Base-by-base conservation (phyloP, 2,797 vertebrate species). In the Pseudomugil tenellus region DNA sequence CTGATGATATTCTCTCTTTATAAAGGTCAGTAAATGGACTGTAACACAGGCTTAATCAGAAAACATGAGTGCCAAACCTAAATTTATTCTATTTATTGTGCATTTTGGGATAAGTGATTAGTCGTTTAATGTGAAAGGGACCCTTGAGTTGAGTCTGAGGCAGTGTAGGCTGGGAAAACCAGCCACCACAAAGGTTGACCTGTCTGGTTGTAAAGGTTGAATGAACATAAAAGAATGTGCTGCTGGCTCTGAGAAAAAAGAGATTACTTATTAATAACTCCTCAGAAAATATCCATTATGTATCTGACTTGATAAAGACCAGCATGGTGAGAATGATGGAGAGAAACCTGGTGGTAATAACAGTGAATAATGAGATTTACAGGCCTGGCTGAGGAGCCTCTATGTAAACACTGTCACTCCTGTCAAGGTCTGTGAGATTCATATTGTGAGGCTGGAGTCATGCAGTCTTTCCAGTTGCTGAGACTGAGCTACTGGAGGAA, bases 321-420 rank as follows among this genome's bases (percentile, higher is more conserved):
- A 84, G 81, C 72, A 67, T 74, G 76, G 81, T 77, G 77, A 81
- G 81, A 90, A 81, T 9, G 72, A 82, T 76, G 43, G 78, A 71
- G 73, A 60, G 71, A 77, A 70, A 79, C 69, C 76, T 72, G 77
- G 80, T 59, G 49, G 74, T 77, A 80, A 83, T 63, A 80, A 73
- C 55, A 55, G 72, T 66, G 52, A 43, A 43, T 43, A 68, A 88
- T 86, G 86, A 86, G 85, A 83, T 89, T 80, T 84, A 59, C 81
- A 81, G 87, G 58, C 76, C 58, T 51, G 72, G 78, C 81, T 48
- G 56, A 57, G 77, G 79, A 88, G 81, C 83, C 89, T 84, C 84
- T 88, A 69, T 83, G 83, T 92, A 92, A 92, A 92, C 88, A 90
- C 79, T 81, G 89, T 88, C 91, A 89, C 79, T 83, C 51, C 81